Conservation (phyloP, 2,888 invertebrate genomes). For the Dromius quadrimaculatus region DNA sequence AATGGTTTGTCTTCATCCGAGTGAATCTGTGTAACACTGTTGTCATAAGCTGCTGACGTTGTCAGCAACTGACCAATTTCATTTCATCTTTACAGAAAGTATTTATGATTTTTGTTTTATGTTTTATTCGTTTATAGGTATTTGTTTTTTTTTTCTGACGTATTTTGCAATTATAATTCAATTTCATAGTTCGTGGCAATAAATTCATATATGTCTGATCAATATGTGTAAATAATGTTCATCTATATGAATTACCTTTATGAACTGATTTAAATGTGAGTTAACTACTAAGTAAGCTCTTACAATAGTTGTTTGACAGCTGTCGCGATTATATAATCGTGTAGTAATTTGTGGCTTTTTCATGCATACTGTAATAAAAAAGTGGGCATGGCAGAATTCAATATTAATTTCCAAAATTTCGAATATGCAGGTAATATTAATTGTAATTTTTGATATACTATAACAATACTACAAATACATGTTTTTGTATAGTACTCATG, state of each 20-base stretch:
- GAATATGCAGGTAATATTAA: constrained; percentile 3
- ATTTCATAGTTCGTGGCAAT: constrained; percentile 23
- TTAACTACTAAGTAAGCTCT: constrained; percentile 22
- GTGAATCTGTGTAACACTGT: constrained; percentile 33
- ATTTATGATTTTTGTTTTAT: constrained; percentile 33
- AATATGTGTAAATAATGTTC: constrained; percentile 6
- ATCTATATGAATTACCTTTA: background rate
- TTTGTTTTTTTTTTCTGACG: constrained; percentile 12
- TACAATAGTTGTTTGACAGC: constrained; percentile 36
- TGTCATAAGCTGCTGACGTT: constrained; percentile 43
- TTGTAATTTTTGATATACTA: too few relatives aligned
- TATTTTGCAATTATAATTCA: constrained; percentile 38
- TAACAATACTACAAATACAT: too few relatives aligned
- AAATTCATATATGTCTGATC: background rate
- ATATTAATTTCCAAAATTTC: constrained; percentile 10
- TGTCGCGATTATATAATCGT: constrained; percentile 42
- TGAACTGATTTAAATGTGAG: constrained; percentile 11
- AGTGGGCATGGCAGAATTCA: constrained; percentile 32
- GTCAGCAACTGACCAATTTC: constrained; percentile 51
- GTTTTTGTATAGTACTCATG: background rate
- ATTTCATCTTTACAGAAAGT: constrained; percentile 8
- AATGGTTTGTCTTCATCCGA: constrained; percentile 53
- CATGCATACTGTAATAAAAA: constrained; percentile 12
- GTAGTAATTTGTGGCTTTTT: constrained; percentile 21
- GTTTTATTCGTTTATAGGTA: constrained; percentile 23